Conservation (phyloP, 2,113 vertebrate species). For the Todiramphus chloris region DNA sequence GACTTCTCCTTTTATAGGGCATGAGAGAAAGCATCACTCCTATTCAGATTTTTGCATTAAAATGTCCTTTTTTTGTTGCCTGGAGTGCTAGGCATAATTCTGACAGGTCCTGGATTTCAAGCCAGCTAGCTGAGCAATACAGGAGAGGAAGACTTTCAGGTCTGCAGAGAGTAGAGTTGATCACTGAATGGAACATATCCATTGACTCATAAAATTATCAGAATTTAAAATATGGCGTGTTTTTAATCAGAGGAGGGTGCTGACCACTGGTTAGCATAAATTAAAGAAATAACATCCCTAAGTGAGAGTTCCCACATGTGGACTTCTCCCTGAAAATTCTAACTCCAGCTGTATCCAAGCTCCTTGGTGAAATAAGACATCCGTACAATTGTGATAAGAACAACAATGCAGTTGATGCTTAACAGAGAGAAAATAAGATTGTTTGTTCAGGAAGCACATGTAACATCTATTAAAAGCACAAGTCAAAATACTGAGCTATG, state of each 20-base stretch:
- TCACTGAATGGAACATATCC: neutral
- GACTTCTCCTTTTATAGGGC: neutral
- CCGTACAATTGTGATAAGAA: neutral
- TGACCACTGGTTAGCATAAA: neutral
- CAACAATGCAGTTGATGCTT: neutral
- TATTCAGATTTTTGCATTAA: neutral
- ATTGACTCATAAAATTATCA: neutral
- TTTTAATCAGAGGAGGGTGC: neutral
- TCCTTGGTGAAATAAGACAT: neutral
- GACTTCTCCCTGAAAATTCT: neutral
- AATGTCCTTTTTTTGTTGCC: constrained; percentile 15
- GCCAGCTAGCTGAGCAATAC: neutral
- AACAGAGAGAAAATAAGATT: neutral
- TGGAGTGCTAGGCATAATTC: neutral
- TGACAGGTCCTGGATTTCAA: neutral
- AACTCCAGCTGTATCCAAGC: neutral
- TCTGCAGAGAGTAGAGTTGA: neutral
- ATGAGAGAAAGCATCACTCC: constrained; percentile 10
- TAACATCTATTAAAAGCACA: neutral
- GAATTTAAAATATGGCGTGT: neutral
- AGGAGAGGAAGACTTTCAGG: neutral
- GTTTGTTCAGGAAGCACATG: neutral
- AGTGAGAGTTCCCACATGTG: neutral
- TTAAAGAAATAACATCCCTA: neutral
- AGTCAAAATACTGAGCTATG: neutral